phyloP scores from a whole-genome alignment of 1,140 invertebrate species.

The Trichomalopsis sarcophagae region DNA sequence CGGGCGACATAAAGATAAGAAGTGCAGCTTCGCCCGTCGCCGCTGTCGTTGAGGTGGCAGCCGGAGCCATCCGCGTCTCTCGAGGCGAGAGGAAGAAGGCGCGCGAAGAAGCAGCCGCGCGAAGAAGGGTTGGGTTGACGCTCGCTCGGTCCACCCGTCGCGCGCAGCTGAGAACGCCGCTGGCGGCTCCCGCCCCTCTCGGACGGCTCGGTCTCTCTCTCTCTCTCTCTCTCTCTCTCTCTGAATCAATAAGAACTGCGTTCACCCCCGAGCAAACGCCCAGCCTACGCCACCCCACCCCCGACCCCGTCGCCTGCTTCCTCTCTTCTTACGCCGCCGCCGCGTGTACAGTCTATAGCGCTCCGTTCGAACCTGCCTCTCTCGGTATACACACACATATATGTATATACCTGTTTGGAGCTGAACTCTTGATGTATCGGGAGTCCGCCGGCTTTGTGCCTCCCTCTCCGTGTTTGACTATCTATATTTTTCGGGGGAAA shows the following conservation, averaged over 20 bases:
- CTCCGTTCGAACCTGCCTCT: background rate
- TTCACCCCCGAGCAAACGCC: conserved; percentile 58
- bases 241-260: conserved; percentile 68
- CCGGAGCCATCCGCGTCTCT: background rate
- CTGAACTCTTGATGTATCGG: background rate
- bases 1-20: conserved; percentile 37
- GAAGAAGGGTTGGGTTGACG: conserved; percentile 56
- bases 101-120: conserved; percentile 14
- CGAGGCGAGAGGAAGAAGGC: conserved; percentile 20
- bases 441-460: background rate
- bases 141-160: conserved; percentile 47
- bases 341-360: background rate
- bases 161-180: conserved; percentile 51
- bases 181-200: conserved; percentile 53
- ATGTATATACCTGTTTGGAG: background rate
- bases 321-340: background rate
- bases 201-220: background rate
- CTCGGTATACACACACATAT: background rate
- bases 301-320: conserved; percentile 28
- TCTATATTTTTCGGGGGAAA: background rate
- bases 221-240: conserved; percentile 53
- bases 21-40: background rate
- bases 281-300: conserved; percentile 59
- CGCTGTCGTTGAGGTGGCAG: background rate
- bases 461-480: background rate